Evolutionary conservation across 2,888 invertebrate species (phyloP), one percentile per base, ranked within the genome.

Genomic region (Diaprepes abbreviatus): DNA sequence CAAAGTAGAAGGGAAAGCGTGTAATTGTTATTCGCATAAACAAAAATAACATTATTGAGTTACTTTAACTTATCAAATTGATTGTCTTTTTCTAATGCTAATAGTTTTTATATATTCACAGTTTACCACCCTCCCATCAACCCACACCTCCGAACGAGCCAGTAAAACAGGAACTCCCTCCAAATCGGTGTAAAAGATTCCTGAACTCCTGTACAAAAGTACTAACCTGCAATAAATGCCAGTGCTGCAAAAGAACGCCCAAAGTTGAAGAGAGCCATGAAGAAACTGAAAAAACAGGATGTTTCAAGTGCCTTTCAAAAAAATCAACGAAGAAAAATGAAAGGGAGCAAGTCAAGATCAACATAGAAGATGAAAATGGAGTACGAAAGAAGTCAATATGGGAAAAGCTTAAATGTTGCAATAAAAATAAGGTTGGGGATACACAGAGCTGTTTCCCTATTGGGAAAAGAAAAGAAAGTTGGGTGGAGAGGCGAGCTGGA

Each of bases 401-500:
- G 78, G 78, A 82, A 1, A 77, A 79, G 38, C 38, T 83, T 35
- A 82, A 81, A 62, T 85, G 83, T 66, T 83, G 83, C 71, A 79
- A 78, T 78, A 85, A 84, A 72, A 76, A 88, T 7, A 86, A 86
- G 45, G 87, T 88, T 73, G 77, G 86, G 0, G 79, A 86, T 36
- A 86, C 85, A 71, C 74, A 76, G 7, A 76, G 78, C 17, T 81
- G 82, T 70, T 82, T 79, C 71, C 79, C 81, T 24, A 16, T 67
- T 45, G 74, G 73, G 14, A 78, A 33, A 79, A 79, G 72, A 80
- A 85, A 83, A 70, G 79, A 80, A n/a, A 83, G 80, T 78, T 86
- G 86, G 88, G 83, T 83, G 0, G 88, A 85, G 73, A 85, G 86
- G 76, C 85, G 86, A 76, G 84, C 86, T 16, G 89, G 87, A 79